phyloP scores from a whole-genome alignment of 2,888 invertebrate genomes.

The Cotesia congregata region DNA sequence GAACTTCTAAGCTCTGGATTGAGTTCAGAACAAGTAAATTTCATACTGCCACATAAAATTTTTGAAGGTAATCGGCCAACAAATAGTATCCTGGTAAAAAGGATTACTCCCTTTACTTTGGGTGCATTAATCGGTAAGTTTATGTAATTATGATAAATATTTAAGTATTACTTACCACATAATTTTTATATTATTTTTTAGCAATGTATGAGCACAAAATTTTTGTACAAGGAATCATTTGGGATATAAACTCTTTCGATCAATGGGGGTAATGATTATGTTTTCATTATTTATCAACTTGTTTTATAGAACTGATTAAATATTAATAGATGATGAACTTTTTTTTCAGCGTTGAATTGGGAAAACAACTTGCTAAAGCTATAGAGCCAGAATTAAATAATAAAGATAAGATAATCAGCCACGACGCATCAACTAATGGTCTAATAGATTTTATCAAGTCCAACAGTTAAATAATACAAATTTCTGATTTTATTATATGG shows the following conservation, averaged over 20 bases:
- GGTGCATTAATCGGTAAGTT: conserved; percentile 90
- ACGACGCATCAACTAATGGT: conserved; percentile 97
- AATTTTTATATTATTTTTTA: conserved; percentile 67
- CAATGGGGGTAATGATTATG: conserved; percentile 90
- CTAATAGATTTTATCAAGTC: conserved; percentile 94
- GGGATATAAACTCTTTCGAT: conserved; percentile 99
- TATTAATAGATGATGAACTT: conserved; percentile 34
- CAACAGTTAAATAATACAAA: conserved; percentile 67
- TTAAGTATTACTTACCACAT: neutral
- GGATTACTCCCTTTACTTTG: conserved; percentile 92
- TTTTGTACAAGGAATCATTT: conserved; percentile 97
- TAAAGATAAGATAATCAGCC: conserved; percentile 78
- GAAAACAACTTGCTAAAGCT: conserved; percentile 98
- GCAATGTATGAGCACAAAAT: conserved; percentile 99
- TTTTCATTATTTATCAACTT: neutral
- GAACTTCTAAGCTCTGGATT: conserved; percentile 88
- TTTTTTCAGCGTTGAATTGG: conserved; percentile 87
- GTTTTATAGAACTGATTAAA: conserved; percentile 9
- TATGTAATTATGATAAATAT: conserved; percentile 37
- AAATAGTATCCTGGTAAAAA: conserved; percentile 94
- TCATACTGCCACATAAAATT: conserved; percentile 94
- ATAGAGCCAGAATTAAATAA: conserved; percentile 93
- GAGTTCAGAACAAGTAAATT: conserved; percentile 79
- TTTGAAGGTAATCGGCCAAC: conserved; percentile 98
- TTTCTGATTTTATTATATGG: neutral